phyloP scores from a whole-genome alignment of 2,113 vertebrate genomes.

The Gobio gobio region DNA sequence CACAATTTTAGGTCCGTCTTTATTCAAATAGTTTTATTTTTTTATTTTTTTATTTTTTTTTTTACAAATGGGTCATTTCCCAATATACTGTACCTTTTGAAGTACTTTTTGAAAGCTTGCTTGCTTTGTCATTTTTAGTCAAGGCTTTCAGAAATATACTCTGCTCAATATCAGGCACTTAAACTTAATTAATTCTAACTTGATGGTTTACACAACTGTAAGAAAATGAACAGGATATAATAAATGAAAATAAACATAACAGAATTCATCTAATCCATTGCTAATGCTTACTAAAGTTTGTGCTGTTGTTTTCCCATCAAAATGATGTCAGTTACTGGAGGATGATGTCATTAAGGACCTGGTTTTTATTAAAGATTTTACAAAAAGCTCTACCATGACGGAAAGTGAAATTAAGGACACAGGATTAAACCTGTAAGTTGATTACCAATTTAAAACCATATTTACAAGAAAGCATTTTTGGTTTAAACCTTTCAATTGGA shows the following conservation, averaged over 20 bases:
- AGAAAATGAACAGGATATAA: background rate
- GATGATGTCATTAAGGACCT: constrained; percentile 12
- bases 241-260: constrained; percentile 3
- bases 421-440: background rate
- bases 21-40: background rate
- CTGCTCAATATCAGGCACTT: background rate
- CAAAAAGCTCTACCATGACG: background rate
- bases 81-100: background rate
- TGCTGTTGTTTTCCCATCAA: constrained; percentile 1
- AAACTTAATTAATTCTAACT: constrained; percentile 10
- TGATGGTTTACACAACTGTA: background rate
- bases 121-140: background rate
- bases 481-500: background rate
- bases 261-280: background rate
- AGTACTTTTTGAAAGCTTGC: background rate
- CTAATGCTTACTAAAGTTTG: background rate
- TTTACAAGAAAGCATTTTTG: background rate
- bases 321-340: background rate
- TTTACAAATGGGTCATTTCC: background rate
- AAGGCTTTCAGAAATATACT: background rate
- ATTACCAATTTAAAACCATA: background rate
- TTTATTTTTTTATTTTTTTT: background rate
- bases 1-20: background rate
- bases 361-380: constrained; percentile 2
- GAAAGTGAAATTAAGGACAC: background rate